A percentile compares a stretch with the other conserved stretches of the same genome.
These are phyloP conservation scores for Adelges cooleyi DNA, from an alignment of 1,140 invertebrate species.

Conservation along the genomic window DNA sequence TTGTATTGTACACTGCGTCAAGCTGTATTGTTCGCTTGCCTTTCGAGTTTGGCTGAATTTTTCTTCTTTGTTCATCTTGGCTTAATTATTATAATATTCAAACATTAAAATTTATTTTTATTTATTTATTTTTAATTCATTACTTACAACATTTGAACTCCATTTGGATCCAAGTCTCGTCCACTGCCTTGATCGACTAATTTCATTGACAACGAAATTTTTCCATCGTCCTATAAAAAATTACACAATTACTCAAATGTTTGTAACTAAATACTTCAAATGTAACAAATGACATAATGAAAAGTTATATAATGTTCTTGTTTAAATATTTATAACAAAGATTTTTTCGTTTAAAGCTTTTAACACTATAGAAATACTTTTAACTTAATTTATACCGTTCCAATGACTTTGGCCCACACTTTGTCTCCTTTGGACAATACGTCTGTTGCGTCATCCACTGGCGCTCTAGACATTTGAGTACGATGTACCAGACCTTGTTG, in stretches of 20 bases:
- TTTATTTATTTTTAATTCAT: not conserved
- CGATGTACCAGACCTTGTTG: constrained; percentile 39
- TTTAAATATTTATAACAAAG: not conserved
- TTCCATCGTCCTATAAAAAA: constrained; percentile 37
- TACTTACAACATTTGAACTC: constrained; percentile 38
- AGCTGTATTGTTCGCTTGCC: constrained; percentile 38
- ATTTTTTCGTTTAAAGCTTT: not conserved
- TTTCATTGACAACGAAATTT: constrained; percentile 40
- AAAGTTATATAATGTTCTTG: no score
- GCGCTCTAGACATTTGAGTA: constrained; percentile 33
- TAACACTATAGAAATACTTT: not conserved
- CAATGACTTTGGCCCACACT: constrained; percentile 41
- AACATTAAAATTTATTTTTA: not conserved
- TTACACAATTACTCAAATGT: not conserved
- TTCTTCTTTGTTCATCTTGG: constrained; percentile 38
- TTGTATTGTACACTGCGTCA: constrained; percentile 40
- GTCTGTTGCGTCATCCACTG: constrained; percentile 39
- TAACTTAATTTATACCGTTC: constrained; percentile 20
- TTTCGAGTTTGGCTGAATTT: constrained; percentile 31
- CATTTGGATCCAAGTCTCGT: constrained; percentile 41
- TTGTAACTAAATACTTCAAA: not conserved
- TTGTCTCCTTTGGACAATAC: constrained; percentile 39
- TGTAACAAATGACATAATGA: no score
- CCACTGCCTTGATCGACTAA: constrained; percentile 41
- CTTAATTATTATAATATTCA: constrained; percentile 16